Evolutionary conservation across 2,888 invertebrate species (phyloP), one percentile per base, ranked within the genome.

Genomic region (Phorcus lineatus): DNA sequence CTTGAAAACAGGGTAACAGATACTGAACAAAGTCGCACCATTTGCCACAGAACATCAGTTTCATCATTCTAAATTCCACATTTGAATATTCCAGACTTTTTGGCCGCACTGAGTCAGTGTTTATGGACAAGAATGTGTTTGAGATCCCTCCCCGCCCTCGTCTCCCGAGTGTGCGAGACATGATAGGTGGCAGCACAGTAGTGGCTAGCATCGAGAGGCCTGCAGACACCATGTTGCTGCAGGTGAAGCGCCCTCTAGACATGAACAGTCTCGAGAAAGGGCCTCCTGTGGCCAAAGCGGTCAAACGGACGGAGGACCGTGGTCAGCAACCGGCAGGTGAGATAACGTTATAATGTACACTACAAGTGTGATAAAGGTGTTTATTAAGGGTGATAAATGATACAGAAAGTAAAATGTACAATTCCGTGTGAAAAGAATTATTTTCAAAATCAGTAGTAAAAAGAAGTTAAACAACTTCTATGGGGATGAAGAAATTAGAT

Each of bases 251-350:
- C 36, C 89, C 90, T 36, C 82, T 90, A 28, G 88, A 91, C 80
- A 89, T 89, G 82, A 91, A 88, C 83, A 88, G 89, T 55, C 83
- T 91, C 54, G 91, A 91, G 74, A 91, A 88, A 77, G 91, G 91
- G 0, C 91, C 91, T 47, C 91, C 91, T 67, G 80, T 80, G 9
- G 53, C 52, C 16, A 86, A 86, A 79, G 67, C 77, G 7, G 54
- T 80, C 17, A 80, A 80, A 40, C 55, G 40, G 77, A 57, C 22
- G 31, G 70, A 40, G 22, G 19, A 47, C 47, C 47, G 11, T 47
- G 47, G 47, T 47, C 47, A 47, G 47, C 47, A 47, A 11, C 47
- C 47, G 13, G 4, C 47, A 47, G 47, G 47, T 47, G 47, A 47
- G 47, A 47, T 47, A 47, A 36, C 4, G 4, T 36, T 36, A 7